phyloP scores from a whole-genome alignment of 2,888 invertebrate species.

The Pomacea canaliculata region DNA sequence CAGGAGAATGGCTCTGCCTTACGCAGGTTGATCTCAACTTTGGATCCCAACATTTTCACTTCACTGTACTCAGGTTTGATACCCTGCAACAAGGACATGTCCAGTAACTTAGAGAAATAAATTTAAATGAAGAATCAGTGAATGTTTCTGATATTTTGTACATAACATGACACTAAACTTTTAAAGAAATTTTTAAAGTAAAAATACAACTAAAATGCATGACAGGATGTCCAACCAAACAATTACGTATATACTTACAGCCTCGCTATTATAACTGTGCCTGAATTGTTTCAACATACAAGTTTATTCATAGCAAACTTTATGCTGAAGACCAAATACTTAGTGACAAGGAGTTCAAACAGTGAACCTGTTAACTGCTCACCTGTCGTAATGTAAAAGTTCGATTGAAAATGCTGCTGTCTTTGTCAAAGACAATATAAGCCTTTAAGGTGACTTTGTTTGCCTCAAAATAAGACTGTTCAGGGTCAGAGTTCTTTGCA shows the following conservation, averaged over 20 bases:
- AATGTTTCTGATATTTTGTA: neutral
- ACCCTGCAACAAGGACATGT: constrained; percentile 74
- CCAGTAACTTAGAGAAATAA: neutral
- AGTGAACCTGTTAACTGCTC: constrained; percentile 64
- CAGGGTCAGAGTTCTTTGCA: constrained; percentile 89
- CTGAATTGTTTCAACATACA: too few species aligned
- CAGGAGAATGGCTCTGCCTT: constrained; percentile 89
- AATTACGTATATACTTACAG: too few species aligned
- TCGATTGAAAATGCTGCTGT: constrained; percentile 71
- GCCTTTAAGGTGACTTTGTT: constrained; percentile 86
- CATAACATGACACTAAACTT: too few species aligned
- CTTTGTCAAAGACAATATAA: constrained; percentile 83
- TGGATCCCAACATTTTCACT: constrained; percentile 86
- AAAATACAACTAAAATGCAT: too few species aligned
- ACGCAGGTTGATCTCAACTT: constrained; percentile 91
- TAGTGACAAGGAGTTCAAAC: too few species aligned
- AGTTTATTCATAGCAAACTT: too few species aligned
- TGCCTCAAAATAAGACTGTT: constrained; percentile 80
- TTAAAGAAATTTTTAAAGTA: too few species aligned
- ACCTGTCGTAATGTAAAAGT: constrained; percentile 88
- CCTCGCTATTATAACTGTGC: too few species aligned
- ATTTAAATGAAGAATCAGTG: neutral
- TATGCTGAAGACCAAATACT: too few species aligned
- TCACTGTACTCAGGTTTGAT: constrained; percentile 80
- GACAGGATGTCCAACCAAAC: too few species aligned